Base-by-base conservation (phyloP, 2,113 vertebrate genomes). In the Aegotheles bennettii region DNA sequence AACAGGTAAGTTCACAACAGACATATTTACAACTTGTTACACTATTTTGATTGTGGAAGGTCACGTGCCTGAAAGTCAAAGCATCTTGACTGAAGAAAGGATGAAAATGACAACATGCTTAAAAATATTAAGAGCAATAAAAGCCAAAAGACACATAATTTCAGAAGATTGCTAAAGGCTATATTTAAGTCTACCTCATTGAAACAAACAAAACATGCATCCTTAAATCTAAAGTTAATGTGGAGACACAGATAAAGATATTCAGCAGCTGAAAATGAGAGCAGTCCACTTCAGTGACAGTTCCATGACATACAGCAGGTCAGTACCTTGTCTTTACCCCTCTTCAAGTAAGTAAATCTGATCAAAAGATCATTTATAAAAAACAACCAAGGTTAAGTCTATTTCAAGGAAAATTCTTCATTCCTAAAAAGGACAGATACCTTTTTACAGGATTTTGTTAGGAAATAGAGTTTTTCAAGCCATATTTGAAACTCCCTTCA, bases 21-120 rank as follows among this genome's bases (percentile, higher is more conserved):
- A n/a, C 29, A 19, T 2, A 18, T 10, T 7, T 35, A 36, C 20
- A 61, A 33, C 3, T 4, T 50, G n/a, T 42, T 1, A 1, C 40
- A 42, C 7, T 42, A 1, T 29, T 16, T 36, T 18, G 19, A 12
- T 10, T 48, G 51, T 13, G 43, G 40, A 65, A 71, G 29, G 47
- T 59, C n/a, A 15, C 0, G 1, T 0, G 67, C 35, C 43, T 77
- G 40, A 60, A 75, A 77, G 16, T 17, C 59, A 92, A 48, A 73
- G 26, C 24, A 45, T 15, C 28, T 18, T 51, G 29, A 59, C 45
- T 59, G 14, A 54, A 68, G 24, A 59, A 80, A 10, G 10, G 33
- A n/a, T 42, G 25, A 89, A 84, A 89, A 67, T 4, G 0, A 24
- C 63, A 89, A 36, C 9, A 25, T 8, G 9, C 28, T 76, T 81